Evolutionary conservation across 2,113 vertebrate genomes (phyloP), one percentile per base, ranked within the genome.

Genomic region (rat (Rattus norvegicus)): DNA sequence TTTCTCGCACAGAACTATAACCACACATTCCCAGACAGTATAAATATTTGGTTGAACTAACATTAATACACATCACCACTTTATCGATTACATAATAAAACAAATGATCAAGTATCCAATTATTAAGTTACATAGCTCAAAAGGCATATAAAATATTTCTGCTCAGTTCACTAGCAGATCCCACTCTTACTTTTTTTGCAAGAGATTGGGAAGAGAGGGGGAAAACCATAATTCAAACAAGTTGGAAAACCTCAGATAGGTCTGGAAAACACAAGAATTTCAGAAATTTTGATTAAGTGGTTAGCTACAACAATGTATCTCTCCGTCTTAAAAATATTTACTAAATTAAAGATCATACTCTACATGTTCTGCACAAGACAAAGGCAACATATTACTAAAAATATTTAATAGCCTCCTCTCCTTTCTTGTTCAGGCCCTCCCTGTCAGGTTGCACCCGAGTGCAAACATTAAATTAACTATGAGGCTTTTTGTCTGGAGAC

Each of bases 351-450:
- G 99, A 98, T 98, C 98, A 98, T 99, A 99, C 98, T 98, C 98
- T 98, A 98, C 98, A 98, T 98, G 98, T 99, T 99, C 99, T 99
- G 99, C 99, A 99, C 98, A 97, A 99, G 99, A 99, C 99, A 99
- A 99, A 99, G 99, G 99, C 99, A 99, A 99, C 98, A 98, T 98
- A 98, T 98, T 98, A 98, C 98, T 99, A 99, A 98, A 99, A 99
- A 99, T 99, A 99, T 98, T 98, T 98, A 99, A 98, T 98, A 98
- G 98, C 98, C 98, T 98, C 98, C 43, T 43, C 43, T 97, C 97
- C 98, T 98, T 98, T 97, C 98, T 89, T 95, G 98, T 95, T 98
- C 97, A 98, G 98, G 98, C 98, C 98, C 97, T 98, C 95, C 95
- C 98, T 98, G 96, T 98, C 93, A 97, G 98, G 97, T 94, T 98